Evolutionary conservation across 1,140 invertebrate species (phyloP).

Genomic region (Drosophila prosaltans): DNA sequence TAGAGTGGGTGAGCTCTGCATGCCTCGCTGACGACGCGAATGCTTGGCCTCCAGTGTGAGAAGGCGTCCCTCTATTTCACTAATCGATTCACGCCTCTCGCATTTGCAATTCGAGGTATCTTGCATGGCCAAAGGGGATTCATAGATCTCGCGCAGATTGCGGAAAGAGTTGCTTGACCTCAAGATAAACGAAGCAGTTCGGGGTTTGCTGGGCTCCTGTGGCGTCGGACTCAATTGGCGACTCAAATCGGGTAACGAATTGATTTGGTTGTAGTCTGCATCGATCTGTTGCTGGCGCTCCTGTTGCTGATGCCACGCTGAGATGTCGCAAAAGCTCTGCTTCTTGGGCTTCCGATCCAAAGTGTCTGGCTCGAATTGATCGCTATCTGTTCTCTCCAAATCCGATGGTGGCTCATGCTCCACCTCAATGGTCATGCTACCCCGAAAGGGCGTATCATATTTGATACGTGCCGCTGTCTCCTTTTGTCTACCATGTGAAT

Average conservation of each 20-base stretch:
- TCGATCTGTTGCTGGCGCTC: conserved; percentile 84
- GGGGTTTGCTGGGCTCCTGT: conserved; percentile 39
- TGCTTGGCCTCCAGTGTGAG: conserved; percentile 87
- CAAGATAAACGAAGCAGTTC: conserved; percentile 66
- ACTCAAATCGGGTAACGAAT: conserved; percentile 76
- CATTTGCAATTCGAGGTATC: conserved; percentile 55
- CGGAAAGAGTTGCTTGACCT: conserved; percentile 72
- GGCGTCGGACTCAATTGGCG: conserved; percentile 26
- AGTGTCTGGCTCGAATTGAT: conserved; percentile 92
- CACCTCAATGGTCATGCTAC: conserved; percentile 88
- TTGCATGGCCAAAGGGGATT: conserved; percentile 84
- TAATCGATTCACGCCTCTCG: conserved; percentile 35
- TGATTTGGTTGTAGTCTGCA: conserved; percentile 85
- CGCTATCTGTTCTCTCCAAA: conserved; percentile 83
- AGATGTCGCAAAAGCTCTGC: conserved; percentile 83
- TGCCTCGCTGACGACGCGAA: conserved; percentile 87
- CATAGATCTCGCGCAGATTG: conserved; percentile 88
- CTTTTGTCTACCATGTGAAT: conserved; percentile 58
- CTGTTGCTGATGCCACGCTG: conserved; percentile 79
- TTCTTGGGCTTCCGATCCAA: conserved; percentile 91
- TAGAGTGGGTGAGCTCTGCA: conserved; percentile 85
- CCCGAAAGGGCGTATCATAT: conserved; percentile 82
- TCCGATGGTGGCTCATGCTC: conserved; percentile 84
- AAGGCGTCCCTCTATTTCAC: conserved; percentile 84
- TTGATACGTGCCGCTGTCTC: conserved; percentile 77